Conservation (phyloP, 1,140 invertebrate species). For the Trachymyrmex septentrionalis region DNA sequence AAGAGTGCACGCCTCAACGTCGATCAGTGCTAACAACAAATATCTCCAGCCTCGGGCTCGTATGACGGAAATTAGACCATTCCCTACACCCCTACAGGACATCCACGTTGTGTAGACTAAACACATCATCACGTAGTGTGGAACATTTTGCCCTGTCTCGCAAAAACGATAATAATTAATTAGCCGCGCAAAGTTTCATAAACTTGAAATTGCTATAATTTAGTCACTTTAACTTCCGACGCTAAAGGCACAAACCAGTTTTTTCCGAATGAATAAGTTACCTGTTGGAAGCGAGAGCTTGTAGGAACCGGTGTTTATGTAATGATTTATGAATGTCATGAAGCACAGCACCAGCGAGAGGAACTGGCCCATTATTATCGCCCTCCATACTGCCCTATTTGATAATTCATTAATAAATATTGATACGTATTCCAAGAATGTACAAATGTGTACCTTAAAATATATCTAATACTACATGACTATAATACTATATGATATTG, state of each 20-base stretch:
- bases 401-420: not conserved
- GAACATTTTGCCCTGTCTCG: conserved; percentile 91
- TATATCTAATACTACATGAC: conserved; percentile 1
- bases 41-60: conserved; percentile 91
- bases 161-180: conserved; percentile 34
- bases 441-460: not conserved
- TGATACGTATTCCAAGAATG: conserved; percentile 13
- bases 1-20: conserved; percentile 93
- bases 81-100: conserved; percentile 89
- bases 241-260: not conserved
- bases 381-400: conserved; percentile 91
- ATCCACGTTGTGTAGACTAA: conserved; percentile 92
- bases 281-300: conserved; percentile 91
- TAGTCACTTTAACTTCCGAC: not conserved
- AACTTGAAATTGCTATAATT: not conserved
- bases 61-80: conserved; percentile 89
- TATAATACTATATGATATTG: not conserved
- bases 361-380: conserved; percentile 92
- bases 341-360: conserved; percentile 92
- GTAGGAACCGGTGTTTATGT: conserved; percentile 90
- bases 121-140: conserved; percentile 93
- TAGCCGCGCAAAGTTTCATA: not conserved
- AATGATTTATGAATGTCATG: conserved; percentile 92
- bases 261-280: conserved; percentile 76
- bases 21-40: conserved; percentile 91